Evolutionary conservation across 2,888 invertebrate species (phyloP).

Genomic region (Thera obeliscata): DNA sequence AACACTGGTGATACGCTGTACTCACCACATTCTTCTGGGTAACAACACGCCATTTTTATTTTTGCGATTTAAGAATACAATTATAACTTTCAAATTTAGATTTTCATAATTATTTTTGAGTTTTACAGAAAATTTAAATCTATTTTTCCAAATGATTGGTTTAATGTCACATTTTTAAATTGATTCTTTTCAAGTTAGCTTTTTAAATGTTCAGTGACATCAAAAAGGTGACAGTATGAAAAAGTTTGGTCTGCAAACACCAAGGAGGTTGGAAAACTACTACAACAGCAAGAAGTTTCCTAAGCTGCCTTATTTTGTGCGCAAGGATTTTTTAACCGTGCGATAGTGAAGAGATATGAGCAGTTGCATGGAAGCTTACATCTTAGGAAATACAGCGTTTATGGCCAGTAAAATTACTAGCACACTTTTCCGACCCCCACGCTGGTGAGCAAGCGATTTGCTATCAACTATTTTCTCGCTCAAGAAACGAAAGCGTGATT

Average conservation of each 20-base stretch:
- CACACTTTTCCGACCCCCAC: too few species aligned
- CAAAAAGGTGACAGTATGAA: conserved; percentile 5
- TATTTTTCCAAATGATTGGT: conserved; percentile 31
- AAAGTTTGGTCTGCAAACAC: background rate
- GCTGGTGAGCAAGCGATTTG: too few species aligned
- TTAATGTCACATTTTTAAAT: conserved; percentile 19
- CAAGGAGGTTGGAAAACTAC: too few species aligned
- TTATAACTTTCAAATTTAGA: conserved; percentile 46
- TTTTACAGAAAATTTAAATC: conserved; percentile 47
- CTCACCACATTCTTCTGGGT: conserved; percentile 55
- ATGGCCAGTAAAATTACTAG: too few species aligned
- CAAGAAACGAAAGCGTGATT: too few species aligned
- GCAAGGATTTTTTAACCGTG: background rate
- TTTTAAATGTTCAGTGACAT: conserved; percentile 6
- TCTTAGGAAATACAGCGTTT: too few species aligned
- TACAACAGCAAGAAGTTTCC: too few species aligned
- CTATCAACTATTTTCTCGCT: too few species aligned
- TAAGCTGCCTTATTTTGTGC: too few species aligned
- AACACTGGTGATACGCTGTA: conserved; percentile 64
- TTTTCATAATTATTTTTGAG: conserved; percentile 40
- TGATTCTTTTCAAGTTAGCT: conserved; percentile 4
- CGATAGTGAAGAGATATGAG: too few species aligned
- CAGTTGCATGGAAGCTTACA: too few species aligned
- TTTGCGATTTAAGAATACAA: conserved; percentile 22
- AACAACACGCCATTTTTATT: conserved; percentile 68